Evolutionary conservation across 2,888 invertebrate genomes (phyloP).

Genomic region (Hirtodrosophila alboralis): DNA sequence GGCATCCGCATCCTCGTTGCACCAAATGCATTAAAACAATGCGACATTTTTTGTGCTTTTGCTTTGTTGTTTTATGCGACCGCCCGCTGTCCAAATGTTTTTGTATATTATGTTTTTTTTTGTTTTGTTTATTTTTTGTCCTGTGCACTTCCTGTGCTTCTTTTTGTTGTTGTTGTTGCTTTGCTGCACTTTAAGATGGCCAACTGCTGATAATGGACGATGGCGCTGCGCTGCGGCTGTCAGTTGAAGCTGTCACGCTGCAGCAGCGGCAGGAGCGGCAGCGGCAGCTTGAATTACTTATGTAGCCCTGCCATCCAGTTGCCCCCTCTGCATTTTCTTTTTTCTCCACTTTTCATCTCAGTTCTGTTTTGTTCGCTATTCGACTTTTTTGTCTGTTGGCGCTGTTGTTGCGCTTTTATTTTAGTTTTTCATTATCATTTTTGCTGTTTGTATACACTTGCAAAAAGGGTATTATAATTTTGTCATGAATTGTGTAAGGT

Average conservation of each 20-base stretch:
- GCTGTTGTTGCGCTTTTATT: slow-evolving; percentile 78
- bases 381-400: slow-evolving; percentile 56
- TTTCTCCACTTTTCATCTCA: not conserved
- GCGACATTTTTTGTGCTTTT: slow-evolving; percentile 72
- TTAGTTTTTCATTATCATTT: slow-evolving; percentile 77
- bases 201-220: slow-evolving; percentile 81
- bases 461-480: too few relatives aligned
- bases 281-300: slow-evolving; percentile 73
- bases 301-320: slow-evolving; percentile 33
- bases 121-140: slow-evolving; percentile 16
- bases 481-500: too few relatives aligned
- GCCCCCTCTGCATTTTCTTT: not conserved
- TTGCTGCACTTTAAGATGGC: slow-evolving; percentile 76
- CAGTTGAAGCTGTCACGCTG: slow-evolving; percentile 79
- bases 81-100: slow-evolving; percentile 51
- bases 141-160: slow-evolving; percentile 24
- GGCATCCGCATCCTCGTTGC: slow-evolving; percentile 38
- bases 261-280: slow-evolving; percentile 55
- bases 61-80: slow-evolving; percentile 39
- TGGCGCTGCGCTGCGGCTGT: slow-evolving; percentile 73
- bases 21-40: slow-evolving; percentile 79
- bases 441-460: too few relatives aligned
- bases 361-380: slow-evolving; percentile 50
- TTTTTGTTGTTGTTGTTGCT: slow-evolving; percentile 48
- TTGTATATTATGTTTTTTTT: slow-evolving; percentile 31